Evolutionary conservation across 2,113 vertebrate species (phyloP).

Genomic region (Hemiprocne comata): DNA sequence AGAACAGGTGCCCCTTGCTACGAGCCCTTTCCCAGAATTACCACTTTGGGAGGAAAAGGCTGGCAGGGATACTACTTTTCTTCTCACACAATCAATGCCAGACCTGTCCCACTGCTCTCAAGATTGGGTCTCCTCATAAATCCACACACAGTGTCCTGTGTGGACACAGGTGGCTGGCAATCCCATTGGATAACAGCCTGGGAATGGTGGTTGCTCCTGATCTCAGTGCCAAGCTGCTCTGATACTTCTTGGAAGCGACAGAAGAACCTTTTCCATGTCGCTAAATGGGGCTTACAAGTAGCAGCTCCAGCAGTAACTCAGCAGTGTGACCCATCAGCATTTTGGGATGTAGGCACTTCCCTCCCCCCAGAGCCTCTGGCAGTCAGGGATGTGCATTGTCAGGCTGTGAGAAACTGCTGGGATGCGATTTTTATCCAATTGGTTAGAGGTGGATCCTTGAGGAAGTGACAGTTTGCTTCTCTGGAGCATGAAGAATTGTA

Average conservation of each 20-base stretch:
- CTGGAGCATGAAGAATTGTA: background rate
- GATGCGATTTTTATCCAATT: background rate
- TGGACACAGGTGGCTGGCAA: fast-evolving
- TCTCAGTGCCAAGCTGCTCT: background rate
- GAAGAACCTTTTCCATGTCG: background rate
- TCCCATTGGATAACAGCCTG: fast-evolving
- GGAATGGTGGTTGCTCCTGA: background rate
- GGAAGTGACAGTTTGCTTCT: background rate
- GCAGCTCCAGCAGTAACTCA: background rate
- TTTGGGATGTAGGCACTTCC: background rate
- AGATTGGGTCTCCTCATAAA: background rate
- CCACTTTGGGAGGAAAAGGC: background rate
- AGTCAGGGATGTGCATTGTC: too few species aligned
- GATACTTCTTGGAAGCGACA: background rate
- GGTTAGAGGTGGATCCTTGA: background rate
- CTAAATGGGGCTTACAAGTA: background rate
- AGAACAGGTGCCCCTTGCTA: background rate
- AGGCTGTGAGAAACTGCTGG: background rate
- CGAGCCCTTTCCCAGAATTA: background rate
- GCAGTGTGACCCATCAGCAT: background rate
- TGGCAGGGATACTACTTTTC: background rate
- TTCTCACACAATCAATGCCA: background rate
- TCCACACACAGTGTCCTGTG: background rate
- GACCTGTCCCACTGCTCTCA: background rate
- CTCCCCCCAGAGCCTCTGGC: fast-evolving